These are phyloP conservation scores for Netelia melanura DNA, from an alignment of 2,888 invertebrate species.

Conservation along the genomic window DNA sequence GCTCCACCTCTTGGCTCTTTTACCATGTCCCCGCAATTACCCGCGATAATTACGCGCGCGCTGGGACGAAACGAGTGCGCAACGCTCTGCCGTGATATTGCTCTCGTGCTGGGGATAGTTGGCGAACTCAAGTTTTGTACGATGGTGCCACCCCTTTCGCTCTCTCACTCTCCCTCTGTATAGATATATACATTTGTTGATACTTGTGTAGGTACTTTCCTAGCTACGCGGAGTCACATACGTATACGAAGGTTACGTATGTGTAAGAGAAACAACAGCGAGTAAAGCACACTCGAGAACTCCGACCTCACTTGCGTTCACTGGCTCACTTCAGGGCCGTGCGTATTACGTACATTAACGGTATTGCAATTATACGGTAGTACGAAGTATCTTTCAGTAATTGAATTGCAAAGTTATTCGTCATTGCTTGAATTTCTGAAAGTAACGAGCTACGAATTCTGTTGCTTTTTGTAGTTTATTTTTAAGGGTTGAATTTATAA, in stretches of 20 bases:
- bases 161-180: constrained; percentile 1
- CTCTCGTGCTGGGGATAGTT: constrained; percentile 58
- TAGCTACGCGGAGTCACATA: constrained; percentile 15
- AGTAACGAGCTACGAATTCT: constrained; percentile 41
- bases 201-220: constrained; percentile 18
- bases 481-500: not conserved
- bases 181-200: not conserved
- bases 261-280: constrained; percentile 33
- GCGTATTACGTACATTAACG: constrained; percentile 20
- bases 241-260: not conserved
- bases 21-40: constrained; percentile 69
- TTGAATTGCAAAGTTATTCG: constrained; percentile 51
- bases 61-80: constrained; percentile 67
- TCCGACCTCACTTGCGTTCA: constrained; percentile 11
- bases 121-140: constrained; percentile 66
- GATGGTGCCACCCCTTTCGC: constrained; percentile 5
- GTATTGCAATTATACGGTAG: constrained; percentile 33
- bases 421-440: constrained; percentile 9
- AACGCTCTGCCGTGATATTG: constrained; percentile 66
- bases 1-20: constrained; percentile 64
- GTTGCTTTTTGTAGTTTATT: not conserved
- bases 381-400: constrained; percentile 26
- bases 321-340: not conserved
- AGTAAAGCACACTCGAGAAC: constrained; percentile 37
- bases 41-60: constrained; percentile 71